Evolutionary conservation across 1,140 invertebrate species (phyloP).

Genomic region (Onthophagus taurus): DNA sequence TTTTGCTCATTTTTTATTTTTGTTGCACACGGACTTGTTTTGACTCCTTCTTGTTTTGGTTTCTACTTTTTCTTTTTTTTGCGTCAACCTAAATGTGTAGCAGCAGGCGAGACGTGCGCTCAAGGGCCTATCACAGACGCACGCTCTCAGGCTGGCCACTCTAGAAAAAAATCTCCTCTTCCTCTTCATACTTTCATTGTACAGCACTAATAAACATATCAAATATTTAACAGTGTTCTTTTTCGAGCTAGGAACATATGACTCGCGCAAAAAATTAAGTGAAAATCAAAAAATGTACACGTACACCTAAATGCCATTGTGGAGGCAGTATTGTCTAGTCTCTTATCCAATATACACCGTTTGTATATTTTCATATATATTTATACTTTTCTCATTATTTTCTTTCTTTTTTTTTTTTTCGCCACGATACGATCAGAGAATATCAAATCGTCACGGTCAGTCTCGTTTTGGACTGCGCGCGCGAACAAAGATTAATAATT

Average conservation of each 20-base stretch:
- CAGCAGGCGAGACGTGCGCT: constrained; percentile 13
- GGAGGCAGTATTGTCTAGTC: constrained; percentile 13
- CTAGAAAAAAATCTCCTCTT: constrained; percentile 3
- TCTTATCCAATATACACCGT: neutral
- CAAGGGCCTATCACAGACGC: constrained; percentile 26
- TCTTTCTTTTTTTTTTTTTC: constrained; percentile 2
- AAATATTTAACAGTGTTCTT: constrained; percentile 18
- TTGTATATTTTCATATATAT: neutral
- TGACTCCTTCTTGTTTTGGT: neutral
- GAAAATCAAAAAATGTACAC: constrained; percentile 24
- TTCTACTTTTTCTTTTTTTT: neutral
- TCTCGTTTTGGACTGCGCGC: neutral
- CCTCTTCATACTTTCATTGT: constrained; percentile 13
- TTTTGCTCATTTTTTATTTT: neutral
- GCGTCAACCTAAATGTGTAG: constrained; percentile 1
- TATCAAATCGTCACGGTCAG: too few species aligned
- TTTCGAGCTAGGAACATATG: constrained; percentile 32
- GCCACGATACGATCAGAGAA: too few species aligned
- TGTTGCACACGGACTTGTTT: constrained; percentile 8
- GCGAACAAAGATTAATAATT: too few species aligned
- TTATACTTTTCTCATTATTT: constrained; percentile 1
- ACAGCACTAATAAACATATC: constrained; percentile 25
- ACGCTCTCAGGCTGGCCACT: constrained; percentile 17
- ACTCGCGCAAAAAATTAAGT: constrained; percentile 30
- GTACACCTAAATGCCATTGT: constrained; percentile 27